Conservation (phyloP, 1,140 invertebrate genomes). For the Pogonomyrmex barbatus region DNA sequence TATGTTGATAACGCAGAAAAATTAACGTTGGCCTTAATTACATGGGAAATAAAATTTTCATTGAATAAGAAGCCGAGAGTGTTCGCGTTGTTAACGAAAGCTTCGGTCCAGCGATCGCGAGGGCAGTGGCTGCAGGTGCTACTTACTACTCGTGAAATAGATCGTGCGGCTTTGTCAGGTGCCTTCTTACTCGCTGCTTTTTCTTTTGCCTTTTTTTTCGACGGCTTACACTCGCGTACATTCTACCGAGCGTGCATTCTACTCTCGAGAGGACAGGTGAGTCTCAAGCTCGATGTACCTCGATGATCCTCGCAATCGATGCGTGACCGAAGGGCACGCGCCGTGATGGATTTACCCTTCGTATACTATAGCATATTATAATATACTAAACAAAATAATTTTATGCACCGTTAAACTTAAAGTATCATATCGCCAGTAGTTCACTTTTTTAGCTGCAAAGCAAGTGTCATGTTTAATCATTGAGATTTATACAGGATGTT, state of each 20-base stretch:
- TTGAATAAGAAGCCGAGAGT: not conserved
- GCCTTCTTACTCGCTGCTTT: slow-evolving; percentile 51
- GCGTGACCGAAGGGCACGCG: slow-evolving; percentile 78
- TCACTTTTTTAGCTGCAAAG: not conserved
- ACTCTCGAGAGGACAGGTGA: slow-evolving; percentile 60
- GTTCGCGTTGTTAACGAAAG: not conserved
- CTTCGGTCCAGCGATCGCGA: slow-evolving; percentile 52
- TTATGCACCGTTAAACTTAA: slow-evolving; percentile 9
- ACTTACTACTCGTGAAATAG: slow-evolving; percentile 49
- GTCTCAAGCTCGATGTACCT: slow-evolving; percentile 69
- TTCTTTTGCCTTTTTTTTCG: slow-evolving; percentile 53
- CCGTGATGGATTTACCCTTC: slow-evolving; percentile 54
- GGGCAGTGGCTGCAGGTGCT: slow-evolving; percentile 59
- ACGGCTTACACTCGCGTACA: slow-evolving; percentile 29
- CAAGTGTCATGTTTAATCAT: not conserved
- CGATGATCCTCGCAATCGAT: slow-evolving; percentile 72
- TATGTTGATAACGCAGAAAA: not conserved
- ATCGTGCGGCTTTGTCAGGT: slow-evolving; percentile 59
- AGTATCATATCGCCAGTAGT: slow-evolving; percentile 14
- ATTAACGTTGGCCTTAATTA: slow-evolving; percentile 11
- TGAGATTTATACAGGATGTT: too few species aligned
- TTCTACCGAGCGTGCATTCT: not conserved
- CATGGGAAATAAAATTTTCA: not conserved
- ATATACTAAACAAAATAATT: slow-evolving; percentile 28
- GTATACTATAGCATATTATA: not conserved